Base-by-base conservation (phyloP, 2,113 vertebrate genomes). In the Callaeas wilsoni region DNA sequence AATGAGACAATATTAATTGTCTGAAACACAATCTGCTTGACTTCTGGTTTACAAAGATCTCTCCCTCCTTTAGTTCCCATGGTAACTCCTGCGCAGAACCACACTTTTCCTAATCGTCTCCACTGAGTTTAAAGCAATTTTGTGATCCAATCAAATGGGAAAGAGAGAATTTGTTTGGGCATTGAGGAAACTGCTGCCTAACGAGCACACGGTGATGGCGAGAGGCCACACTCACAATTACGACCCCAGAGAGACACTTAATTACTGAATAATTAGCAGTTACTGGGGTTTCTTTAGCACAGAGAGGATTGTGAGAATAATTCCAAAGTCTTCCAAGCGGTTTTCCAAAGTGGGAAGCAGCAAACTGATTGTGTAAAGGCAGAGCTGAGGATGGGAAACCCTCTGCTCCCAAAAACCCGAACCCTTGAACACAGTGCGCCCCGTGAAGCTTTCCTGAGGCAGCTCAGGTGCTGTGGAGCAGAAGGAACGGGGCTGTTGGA, bases 1-100 rank as follows among this genome's bases (percentile, higher is more conserved):
- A 95, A 92, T 9, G 63, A 97, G 94, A 86, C 85, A 92, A 91
- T 64, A 96, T 90, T 93, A 85, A 97, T 97, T 97, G 82, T 94
- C 85, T 96, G 55, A 73, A 96, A 74, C 65, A 50, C 85, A 95
- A 96, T 86, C 96, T 93, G 92, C 82, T 89, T 89, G 91, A 91
- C 88, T 96, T 94, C 46, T 81, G 94, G 88, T 96, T 95, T 97
- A 86, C 70, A 87, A 96, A 94, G 89, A 90, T 56, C 74, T 94
- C 76, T 93, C 42, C 64, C 85, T 85, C 4, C 85, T 97, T 78
- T 29, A 20, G 90, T 97, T 93, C 94, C 97, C 96, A 97, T 96
- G 84, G 96, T 46, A 97, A 98, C 95, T 91, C 29, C 19, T 92
- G 95, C 37, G 64, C 76, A 93, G 91, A 96, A 4, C 15, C 65